Conservation (phyloP, 2,113 vertebrate species). For the Delphinapterus leucas region DNA sequence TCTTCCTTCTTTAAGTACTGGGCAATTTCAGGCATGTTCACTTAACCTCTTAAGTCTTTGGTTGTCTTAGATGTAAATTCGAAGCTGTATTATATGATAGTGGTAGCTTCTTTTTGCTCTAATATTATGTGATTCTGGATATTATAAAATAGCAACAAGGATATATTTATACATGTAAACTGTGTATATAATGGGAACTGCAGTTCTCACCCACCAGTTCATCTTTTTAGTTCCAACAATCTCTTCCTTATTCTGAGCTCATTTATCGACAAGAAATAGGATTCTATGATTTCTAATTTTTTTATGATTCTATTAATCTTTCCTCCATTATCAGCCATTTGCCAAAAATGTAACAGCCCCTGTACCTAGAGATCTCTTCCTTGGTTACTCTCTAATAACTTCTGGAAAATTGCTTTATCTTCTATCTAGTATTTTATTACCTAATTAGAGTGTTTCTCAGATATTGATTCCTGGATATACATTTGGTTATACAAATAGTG, state of each 20-base stretch:
- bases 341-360: background rate
- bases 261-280: constrained; percentile 46
- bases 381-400: background rate
- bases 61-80: constrained; percentile 45
- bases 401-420: background rate
- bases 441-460: background rate
- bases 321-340: constrained; percentile 13
- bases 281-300: constrained; percentile 50
- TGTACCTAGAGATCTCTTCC: background rate
- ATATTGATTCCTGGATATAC: background rate
- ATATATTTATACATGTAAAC: constrained; percentile 66
- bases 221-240: constrained; percentile 66
- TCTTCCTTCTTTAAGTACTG: background rate
- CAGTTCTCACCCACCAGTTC: constrained; percentile 57
- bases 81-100: constrained; percentile 34
- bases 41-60: background rate
- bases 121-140: constrained; percentile 62
- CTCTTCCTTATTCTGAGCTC: constrained; percentile 50
- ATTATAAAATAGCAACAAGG: constrained; percentile 63
- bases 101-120: constrained; percentile 52
- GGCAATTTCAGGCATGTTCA: background rate
- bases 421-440: background rate
- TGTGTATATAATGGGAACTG: constrained; percentile 55
- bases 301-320: constrained; percentile 35
- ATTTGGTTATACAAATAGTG: background rate